phyloP scores from a whole-genome alignment of 2,797 vertebrate species.

The Oceanodroma leucorhoa region DNA sequence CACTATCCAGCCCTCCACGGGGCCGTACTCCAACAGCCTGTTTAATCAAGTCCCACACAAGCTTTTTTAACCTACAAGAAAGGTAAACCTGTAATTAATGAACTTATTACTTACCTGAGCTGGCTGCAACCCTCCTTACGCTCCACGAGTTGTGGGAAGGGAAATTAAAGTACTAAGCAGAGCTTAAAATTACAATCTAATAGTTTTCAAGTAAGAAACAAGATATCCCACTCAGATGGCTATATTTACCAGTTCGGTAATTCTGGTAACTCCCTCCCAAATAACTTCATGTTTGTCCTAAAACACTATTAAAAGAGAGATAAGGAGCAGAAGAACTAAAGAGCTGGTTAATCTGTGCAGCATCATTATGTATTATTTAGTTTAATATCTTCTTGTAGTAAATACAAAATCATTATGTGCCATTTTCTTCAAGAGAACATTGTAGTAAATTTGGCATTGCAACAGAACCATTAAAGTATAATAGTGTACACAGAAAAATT shows the following conservation, averaged over 20 bases:
- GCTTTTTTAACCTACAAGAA: neutral
- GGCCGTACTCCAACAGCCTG: neutral
- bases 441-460: slow-evolving; percentile 69
- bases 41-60: neutral
- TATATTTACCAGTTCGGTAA: slow-evolving; percentile 57
- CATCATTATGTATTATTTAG: slow-evolving; percentile 56
- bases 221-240: slow-evolving; percentile 3
- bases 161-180: slow-evolving; percentile 22
- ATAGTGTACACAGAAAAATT: slow-evolving; percentile 66
- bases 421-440: slow-evolving; percentile 65
- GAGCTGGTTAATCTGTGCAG: slow-evolving; percentile 45
- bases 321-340: slow-evolving; percentile 49
- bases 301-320: slow-evolving; percentile 45
- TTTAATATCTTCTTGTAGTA: slow-evolving; percentile 67
- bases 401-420: slow-evolving; percentile 58
- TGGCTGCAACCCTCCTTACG: neutral
- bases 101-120: slow-evolving; percentile 16
- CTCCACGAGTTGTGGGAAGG: neutral
- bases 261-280: slow-evolving; percentile 62
- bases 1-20: neutral
- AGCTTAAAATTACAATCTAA: slow-evolving; percentile 41
- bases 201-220: slow-evolving; percentile 18
- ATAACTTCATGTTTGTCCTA: slow-evolving; percentile 59
- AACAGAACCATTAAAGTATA: slow-evolving; percentile 57
- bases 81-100: slow-evolving; percentile 45